Conservation (phyloP, 2,888 invertebrate species). For the Ischnura elegans region DNA sequence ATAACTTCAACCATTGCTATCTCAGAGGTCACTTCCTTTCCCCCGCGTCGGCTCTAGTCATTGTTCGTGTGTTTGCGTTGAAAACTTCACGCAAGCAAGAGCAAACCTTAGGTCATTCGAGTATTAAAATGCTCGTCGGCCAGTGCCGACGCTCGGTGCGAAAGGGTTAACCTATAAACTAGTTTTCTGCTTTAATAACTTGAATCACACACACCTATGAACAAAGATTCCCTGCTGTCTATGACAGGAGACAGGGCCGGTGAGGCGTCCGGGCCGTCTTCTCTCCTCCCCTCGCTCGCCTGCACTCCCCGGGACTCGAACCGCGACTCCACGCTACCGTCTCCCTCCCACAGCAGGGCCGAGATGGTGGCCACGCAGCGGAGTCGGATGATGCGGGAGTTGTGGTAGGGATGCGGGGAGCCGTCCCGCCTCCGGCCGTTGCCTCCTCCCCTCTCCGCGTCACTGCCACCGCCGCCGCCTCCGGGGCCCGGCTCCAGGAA, state of each 20-base stretch:
- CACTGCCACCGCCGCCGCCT: slow-evolving; percentile 27
- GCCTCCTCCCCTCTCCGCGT: background rate
- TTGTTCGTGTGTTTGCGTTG: too few relatives aligned
- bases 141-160: too few relatives aligned
- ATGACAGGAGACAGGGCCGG: slow-evolving; percentile 46
- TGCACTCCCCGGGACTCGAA: background rate
- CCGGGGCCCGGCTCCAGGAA: slow-evolving; percentile 57
- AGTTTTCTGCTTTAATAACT: too few relatives aligned
- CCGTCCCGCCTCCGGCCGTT: background rate
- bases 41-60: too few relatives aligned
- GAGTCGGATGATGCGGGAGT: slow-evolving; percentile 40
- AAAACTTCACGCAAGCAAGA: too few relatives aligned
- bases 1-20: too few relatives aligned
- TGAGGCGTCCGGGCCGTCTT: background rate
- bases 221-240: slow-evolving; percentile 52
- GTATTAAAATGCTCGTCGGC: too few relatives aligned
- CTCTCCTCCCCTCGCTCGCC: background rate
- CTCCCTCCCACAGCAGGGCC: slow-evolving; percentile 42
- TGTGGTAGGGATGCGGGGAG: background rate
- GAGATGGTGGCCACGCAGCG: slow-evolving; percentile 59
- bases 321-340: slow-evolving; percentile 24
- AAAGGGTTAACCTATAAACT: too few relatives aligned
- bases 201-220: slow-evolving; percentile 28
- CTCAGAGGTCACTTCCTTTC: too few relatives aligned
- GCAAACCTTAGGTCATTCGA: too few relatives aligned